Evolutionary conservation across 2,113 vertebrate species (phyloP), one percentile per base, ranked within the genome.

Genomic region (Cebus imitator): DNA sequence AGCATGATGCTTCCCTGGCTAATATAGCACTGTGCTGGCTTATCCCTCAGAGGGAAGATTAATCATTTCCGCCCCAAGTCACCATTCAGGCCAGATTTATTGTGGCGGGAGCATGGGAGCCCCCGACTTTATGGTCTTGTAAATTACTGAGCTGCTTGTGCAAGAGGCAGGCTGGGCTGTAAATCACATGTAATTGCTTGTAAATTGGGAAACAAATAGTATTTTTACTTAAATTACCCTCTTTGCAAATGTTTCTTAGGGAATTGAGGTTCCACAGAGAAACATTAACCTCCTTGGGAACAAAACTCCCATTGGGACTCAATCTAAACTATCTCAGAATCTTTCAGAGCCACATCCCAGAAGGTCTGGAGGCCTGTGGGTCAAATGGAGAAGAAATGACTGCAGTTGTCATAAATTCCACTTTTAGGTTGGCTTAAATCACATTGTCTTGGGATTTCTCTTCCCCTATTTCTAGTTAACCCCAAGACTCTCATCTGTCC

Each of bases 171-270:
- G 96, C 97, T 97, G 94, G 95, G 88, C 97, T 95, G 97, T 99
- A 98, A 98, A 99, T 99, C 98, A 98, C 97, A 98, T 90, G 97
- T 98, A 98, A 99, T 98, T 98, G 98, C 98, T 98, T 98, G 98
- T 98, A 98, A 98, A 98, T 98, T 98, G 98, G 98, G 98, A 98
- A 98, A 99, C 98, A 99, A 99, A 98, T 97, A 98, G 98, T 98
- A 98, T 98, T 98, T 99, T 98, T 97, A 82, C 95, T 98, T 98
- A 98, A 98, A 98, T 98, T 98, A 97, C 88, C 0, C 97, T 95
- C 93, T 98, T 98, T 95, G 84, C 97, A 94, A 64, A 82, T 96
- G 95, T 98, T 98, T 98, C 97, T 96, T 90, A 97, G 97, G 98
- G 98, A 97, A 97, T 0, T 40, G 37, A 91, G 0, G 64, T 72